Evolutionary conservation across 2,888 invertebrate genomes (phyloP), one percentile per base, ranked within the genome.

Genomic region (Arrhopalites spinosus): DNA sequence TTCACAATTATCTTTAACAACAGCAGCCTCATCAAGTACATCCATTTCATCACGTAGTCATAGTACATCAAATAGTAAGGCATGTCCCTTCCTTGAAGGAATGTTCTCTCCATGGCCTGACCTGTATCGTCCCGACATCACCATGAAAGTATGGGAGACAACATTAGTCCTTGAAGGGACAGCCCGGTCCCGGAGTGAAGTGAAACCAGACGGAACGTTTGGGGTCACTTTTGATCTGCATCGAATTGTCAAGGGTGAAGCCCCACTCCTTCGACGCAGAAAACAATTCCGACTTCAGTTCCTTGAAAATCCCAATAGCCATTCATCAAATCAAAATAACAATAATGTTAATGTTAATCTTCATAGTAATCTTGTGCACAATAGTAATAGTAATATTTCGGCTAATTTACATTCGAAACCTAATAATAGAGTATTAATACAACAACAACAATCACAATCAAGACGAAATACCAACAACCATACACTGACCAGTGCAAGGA

Each of bases 201-300:
- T 83, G 67, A 78, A 81, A 67, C 70, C 81, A 8, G 81, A 83
- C 68, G 83, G 83, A 25, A 82, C 81, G 17, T 83, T 78, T 66
- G 83, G 83, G 50, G 83, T 83, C 25, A 83, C 81, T 27, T 83
- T 83, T 78, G 83, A 83, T 77, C 81, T 83, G 68, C 78, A 79
- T 61, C 78, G 80, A 36, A 80, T 83, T 67, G 80, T 82, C 74
- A 83, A 83, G 72, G 83, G 83, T 45, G 81, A 81, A 61, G 81
- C 81, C 3, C 81, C 81, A 5, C 77, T 81, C 20, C 78, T 83
- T 36, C 67, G 80, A 70, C 79, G 80, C 63, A 76, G 83, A 73
- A 81, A 80, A 77, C 83, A 83, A 80, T 81, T 83, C 81, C 81
- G 83, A 78, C 81, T 83, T 78, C 83, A 83, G 80, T 83, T 83